Evolutionary conservation across 2,797 vertebrate genomes (phyloP), one percentile per base, ranked within the genome.

Genomic region (Microctenopoma lineatum): DNA sequence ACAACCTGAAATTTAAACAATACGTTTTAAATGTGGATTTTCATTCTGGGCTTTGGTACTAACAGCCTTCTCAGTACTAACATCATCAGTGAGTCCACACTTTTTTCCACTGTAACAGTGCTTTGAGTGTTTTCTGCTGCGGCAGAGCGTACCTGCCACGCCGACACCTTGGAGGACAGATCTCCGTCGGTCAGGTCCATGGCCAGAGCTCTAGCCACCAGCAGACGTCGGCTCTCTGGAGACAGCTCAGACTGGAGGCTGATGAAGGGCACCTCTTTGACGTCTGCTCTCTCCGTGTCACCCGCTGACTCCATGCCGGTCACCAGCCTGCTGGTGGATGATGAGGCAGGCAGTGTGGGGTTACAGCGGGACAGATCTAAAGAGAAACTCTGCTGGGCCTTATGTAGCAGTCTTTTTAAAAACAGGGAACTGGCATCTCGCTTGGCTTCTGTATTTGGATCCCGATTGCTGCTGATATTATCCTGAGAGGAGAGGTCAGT

Each of bases 151-250:
- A 98, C 98, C 97, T 99, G 96, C 98, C 98, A 99, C 74, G 86
- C 75, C 73, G 91, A 93, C 27, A 98, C 94, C 73, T 94, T 95
- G 77, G 90, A 87, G 53, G 85, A 89, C 42, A 96, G 87, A 32
- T 95, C 91, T 75, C 84, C 91, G 75, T 94, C 94, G 44, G 89
- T 92, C 63, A 94, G 79, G 59, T 95, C 91, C 82, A 87, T 73
- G 60, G 95, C 94, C 66, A 99, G 93, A 57, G 96, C 96, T 92
- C 91, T 96, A 50, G 95, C 96, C 80, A 95, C 96, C 81, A 96
- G 79, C 46, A 96, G 52, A 68, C 92, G 90, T 57, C 96, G 93
- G 76, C 83, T 93, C 71, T 97, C 95, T 27, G 87, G 56, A 59
- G 91, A 91, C 59, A 95, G 69, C 68, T 96, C 96, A 46, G 94